These are phyloP conservation scores for Notarius lentiginosus DNA, from an alignment of 2,113 vertebrate genomes.

Conservation along the genomic window DNA sequence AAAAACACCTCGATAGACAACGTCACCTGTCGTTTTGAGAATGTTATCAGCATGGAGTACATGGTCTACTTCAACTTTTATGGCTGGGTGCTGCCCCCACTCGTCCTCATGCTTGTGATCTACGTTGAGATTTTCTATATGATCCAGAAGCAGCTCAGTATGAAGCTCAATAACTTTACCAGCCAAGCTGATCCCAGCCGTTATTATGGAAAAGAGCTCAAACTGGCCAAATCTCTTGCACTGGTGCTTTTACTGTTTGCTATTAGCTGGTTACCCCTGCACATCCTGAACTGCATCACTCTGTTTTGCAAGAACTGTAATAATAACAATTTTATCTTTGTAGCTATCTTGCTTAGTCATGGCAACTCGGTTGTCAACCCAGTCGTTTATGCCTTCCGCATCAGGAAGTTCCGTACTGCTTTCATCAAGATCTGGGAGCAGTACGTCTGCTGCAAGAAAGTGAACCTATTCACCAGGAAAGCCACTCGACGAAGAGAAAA, in stretches of 20 bases:
- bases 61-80: slow-evolving; percentile 99
- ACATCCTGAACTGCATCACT: slow-evolving; percentile 90
- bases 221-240: slow-evolving; percentile 91
- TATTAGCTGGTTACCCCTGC: slow-evolving; percentile 92
- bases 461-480: slow-evolving; percentile 52
- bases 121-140: slow-evolving; percentile 95
- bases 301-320: slow-evolving; percentile 79
- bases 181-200: slow-evolving; percentile 83
- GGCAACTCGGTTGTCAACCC: slow-evolving; percentile 97
- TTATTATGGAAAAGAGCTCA: slow-evolving; percentile 93
- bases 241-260: slow-evolving; percentile 92
- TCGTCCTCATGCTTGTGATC: slow-evolving; percentile 90
- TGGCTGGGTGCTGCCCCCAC: slow-evolving; percentile 88
- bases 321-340: slow-evolving; percentile 74
- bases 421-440: slow-evolving; percentile 92
- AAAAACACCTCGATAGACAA: slow-evolving; percentile 60
- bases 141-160: slow-evolving; percentile 92
- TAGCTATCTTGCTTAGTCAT: slow-evolving; percentile 90
- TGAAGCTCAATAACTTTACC: slow-evolving; percentile 78
- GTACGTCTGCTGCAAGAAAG: slow-evolving; percentile 81
- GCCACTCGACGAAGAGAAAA: slow-evolving; percentile 62
- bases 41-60: slow-evolving; percentile 96
- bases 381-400: slow-evolving; percentile 91
- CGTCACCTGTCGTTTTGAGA: slow-evolving; percentile 87
- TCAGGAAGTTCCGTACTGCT: slow-evolving; percentile 89